Base-by-base conservation (phyloP, 2,113 vertebrate species). In the Synchiropus splendidus region DNA sequence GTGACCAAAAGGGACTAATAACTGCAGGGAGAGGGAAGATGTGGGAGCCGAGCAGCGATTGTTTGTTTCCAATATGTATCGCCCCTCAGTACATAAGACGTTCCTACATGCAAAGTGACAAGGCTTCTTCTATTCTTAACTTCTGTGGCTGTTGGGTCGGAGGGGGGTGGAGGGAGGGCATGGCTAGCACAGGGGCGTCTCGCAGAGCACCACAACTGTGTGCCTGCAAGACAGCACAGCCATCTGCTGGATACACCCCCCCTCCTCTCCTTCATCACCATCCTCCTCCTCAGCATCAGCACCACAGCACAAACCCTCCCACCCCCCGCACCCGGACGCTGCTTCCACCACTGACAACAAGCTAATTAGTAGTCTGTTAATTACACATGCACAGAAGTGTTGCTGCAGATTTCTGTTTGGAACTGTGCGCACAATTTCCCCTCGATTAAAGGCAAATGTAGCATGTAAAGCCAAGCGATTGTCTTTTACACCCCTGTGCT, bases 91-190 rank as follows among this genome's bases (percentile, higher is more conserved):
- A 72, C 59, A 51, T 36, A 47, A 55, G 51, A 58, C 57, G 61
- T 47, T 34, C 60, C 47, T 55, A 70, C 82, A 75, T 82, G 67
- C 66, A 64, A 85, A 75, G 78, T 80, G 81, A 84, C 82, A 83
- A 72, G 75, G 69, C 80, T 78, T 81, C 69, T 62, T 78, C 81
- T 82, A 77, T 80, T 84, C 83, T 85, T 81, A 80, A 77, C 78
- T 76, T 67, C 69, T 61, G 66, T 60, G 67, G 75, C 75, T 70
- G 71, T 61, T 18, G 60, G 62, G 70, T 46, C 37, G 45, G 49
- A 48, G 50, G 49, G n/a, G 42, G 30, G 42, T 12, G 14, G 45
- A 56, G 35, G 37, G 6, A 40, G 17, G 49, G 38, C 15, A 16
- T 21, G 41, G 31, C 60, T 76, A 63, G 66, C 21, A 18, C 45